phyloP scores from a whole-genome alignment of 2,888 invertebrate species.

The Callyntrura guangdongensis region DNA sequence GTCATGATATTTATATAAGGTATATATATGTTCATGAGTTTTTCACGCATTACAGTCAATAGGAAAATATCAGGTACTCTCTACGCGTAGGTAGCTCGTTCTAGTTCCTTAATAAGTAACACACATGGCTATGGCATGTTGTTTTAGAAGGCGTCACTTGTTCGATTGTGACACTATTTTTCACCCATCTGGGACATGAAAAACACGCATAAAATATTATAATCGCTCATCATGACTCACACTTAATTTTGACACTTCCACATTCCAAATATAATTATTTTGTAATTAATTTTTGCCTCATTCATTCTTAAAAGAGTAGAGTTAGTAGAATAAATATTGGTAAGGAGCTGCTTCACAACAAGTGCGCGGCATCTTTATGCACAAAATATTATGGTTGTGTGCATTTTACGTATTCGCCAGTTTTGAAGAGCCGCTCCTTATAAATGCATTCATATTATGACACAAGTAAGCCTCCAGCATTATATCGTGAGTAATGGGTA shows the following conservation, averaged over 20 bases:
- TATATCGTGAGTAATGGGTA: neutral
- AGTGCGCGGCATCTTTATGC: too few species aligned
- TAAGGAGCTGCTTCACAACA: too few species aligned
- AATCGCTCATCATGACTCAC: conserved; percentile 42
- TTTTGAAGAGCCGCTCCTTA: too few species aligned
- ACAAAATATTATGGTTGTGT: too few species aligned
- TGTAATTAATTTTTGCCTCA: conserved; percentile 41
- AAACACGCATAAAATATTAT: conserved; percentile 33
- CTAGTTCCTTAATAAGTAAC: neutral
- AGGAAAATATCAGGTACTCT: conserved; percentile 1
- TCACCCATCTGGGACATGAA: neutral
- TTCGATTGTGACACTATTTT: neutral
- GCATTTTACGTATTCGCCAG: too few species aligned
- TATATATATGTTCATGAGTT: too few species aligned
- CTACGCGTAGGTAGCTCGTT: neutral
- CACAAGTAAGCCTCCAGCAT: neutral
- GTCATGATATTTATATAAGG: too few species aligned
- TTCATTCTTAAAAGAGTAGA: conserved; percentile 46
- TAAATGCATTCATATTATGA: conserved; percentile 2
- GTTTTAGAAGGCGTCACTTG: conserved; percentile 17
- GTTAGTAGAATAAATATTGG: too few species aligned
- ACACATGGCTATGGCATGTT: neutral
- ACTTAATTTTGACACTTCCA: conserved; percentile 53
- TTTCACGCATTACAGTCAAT: too few species aligned
- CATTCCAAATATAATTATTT: conserved; percentile 34